Evolutionary conservation across 2,888 invertebrate species (phyloP), one percentile per base, ranked within the genome.

Genomic region (Cephus nigrinus): DNA sequence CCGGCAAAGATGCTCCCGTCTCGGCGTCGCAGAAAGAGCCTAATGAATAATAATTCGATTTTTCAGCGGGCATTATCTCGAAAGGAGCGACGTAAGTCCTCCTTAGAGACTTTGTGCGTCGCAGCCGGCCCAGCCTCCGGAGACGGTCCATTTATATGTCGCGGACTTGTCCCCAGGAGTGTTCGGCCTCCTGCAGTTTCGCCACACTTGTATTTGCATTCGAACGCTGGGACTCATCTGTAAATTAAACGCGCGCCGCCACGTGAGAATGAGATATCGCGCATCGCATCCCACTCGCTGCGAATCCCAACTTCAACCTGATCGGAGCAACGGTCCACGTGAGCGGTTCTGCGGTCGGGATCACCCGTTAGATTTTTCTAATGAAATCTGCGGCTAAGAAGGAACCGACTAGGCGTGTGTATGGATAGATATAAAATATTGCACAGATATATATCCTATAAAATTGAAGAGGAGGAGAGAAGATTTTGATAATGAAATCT

Each of bases 161-260:
- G 75, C 85, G 75, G 84, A 81, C 84, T 85, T 85, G 85, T 85
- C 84, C 79, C 84, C 85, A 73, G 78, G 82, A 77, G 84, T 84
- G 84, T 83, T 84, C 81, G 85, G 77, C 82, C 83, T 84, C 85
- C 85, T 81, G 85, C 77, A 79, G 85, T 80, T 85, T 85, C 83
- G 85, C 84, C 84, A 85, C 85, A 84, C 85, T 85, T 85, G 80
- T 85, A 85, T 85, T 84, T 83, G 85, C 85, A 85, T 85, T 84
- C 78, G 83, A 76, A 75, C 76, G 73, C 72, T 75, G 73, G 80
- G 74, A 75, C 79, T 80, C 84, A 78, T 85, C 81, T 81, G 85
- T 85, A 85, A 85, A 85, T 85, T 85, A 85, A 84, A 79, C 83
- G 69, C 73, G 79, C 79, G 80, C 76, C 81, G 77, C 83, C 31